A percentile compares a stretch with the other conserved stretches of the same genome.
Conservation (phyloP, 2,888 invertebrate genomes). For the Agonum fuliginosum region DNA sequence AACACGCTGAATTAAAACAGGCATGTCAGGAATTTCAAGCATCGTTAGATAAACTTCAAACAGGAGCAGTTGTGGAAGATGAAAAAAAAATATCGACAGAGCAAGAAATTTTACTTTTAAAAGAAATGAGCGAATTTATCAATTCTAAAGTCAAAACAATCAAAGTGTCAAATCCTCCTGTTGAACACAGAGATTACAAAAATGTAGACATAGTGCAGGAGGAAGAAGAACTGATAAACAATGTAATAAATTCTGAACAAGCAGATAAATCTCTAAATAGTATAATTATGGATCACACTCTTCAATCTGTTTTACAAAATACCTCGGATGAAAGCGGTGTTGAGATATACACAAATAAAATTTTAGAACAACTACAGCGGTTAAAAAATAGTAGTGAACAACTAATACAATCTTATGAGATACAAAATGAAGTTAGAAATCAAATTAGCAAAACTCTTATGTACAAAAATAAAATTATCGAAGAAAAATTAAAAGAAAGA, state of each 20-base stretch:
- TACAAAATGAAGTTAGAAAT: not conserved
- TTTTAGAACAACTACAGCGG: conserved; percentile 4
- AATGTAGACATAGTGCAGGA: not conserved
- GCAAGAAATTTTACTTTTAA: not conserved
- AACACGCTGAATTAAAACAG: not conserved
- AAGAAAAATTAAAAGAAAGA: not conserved
- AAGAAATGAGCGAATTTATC: conserved; percentile 2
- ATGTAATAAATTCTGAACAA: not conserved
- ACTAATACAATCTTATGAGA: not conserved
- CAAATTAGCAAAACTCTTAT: not conserved
- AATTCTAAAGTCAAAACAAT: not conserved
- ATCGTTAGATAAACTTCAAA: not conserved
- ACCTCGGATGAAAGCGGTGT: not conserved
- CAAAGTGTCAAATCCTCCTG: not conserved
- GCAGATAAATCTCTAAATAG: not conserved
- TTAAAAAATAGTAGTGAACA: not conserved
- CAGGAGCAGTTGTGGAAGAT: not conserved
- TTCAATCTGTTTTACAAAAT: not conserved
- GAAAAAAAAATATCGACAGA: not conserved
- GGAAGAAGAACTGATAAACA: not conserved
- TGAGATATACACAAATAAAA: conserved; percentile 3
- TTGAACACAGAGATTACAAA: not conserved
- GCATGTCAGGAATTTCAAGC: not conserved
- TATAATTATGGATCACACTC: not conserved
- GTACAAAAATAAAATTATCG: not conserved